Base-by-base conservation (phyloP, 2,797 vertebrate genomes). In the Triplophysa yarkandensis region DNA sequence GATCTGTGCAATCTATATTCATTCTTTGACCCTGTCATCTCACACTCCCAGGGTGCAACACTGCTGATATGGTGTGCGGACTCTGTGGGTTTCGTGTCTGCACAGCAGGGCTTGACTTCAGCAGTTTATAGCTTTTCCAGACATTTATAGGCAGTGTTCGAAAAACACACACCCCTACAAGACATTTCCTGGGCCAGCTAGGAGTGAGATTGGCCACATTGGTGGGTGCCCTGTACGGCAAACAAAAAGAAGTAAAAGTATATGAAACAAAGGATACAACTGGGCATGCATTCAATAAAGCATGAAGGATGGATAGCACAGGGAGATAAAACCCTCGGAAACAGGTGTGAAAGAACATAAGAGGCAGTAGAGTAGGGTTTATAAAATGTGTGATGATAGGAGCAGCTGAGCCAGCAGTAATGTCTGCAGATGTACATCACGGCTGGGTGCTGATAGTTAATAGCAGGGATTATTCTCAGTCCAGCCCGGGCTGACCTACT, bases 341-440 rank as follows among this genome's bases (percentile, higher is more conserved):
- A 46, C 9, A 68, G 73, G 54, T 10, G 17, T 14, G 48, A 34
- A n/a, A 36, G 23, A 6, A 39, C 19, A 27, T 16, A 74, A 62
- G 43, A 46, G 50, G 34, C 28, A 52, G 23, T 5, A 65, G 36
- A 39, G 71, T 28, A 67, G 70, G 73, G 74, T 81, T 78, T 72
- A 77, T 74, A 34, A 77, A 80, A 78, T 58, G 70, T 82, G 83
- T 84, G 63, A 80, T 84, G 78, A 83, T 80, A 79, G 64, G 61
- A 68, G 69, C 70, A 86, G 88, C 89, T 91, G 89, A 92, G 87
- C 85, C 86, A 90, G 87, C 88, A 90, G 78, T 82, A 87, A 84
- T 78, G 74, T 74, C 62, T 70, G 78, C 79, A 82, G 85, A 75
- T 46, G 62, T 57, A 76, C 83, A 88, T 85, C 88, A 91, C 86